Evolutionary conservation across 2,888 invertebrate genomes (phyloP).

Genomic region (Pherbina coryleti): DNA sequence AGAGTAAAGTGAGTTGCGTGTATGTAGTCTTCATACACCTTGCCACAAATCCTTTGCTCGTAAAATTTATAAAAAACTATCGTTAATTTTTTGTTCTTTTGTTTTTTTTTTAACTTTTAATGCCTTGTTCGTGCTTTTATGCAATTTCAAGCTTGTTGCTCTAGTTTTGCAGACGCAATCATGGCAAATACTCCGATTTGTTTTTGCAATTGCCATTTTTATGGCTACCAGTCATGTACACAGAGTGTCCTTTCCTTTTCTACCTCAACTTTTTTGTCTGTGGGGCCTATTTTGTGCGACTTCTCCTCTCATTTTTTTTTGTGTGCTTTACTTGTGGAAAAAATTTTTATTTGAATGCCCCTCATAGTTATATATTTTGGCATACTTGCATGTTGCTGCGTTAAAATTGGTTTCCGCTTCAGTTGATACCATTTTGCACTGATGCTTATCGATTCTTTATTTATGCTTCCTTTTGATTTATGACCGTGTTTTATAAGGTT

Average conservation of each 20-base stretch:
- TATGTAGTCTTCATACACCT: background rate
- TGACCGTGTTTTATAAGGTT: background rate
- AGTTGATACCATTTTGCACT: background rate
- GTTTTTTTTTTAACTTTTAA: background rate
- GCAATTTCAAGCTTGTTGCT: conserved; percentile 22
- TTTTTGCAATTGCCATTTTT: background rate
- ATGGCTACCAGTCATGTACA: background rate
- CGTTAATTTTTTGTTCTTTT: background rate
- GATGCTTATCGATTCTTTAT: too few species aligned
- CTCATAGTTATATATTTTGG: too few species aligned
- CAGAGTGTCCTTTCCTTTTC: background rate
- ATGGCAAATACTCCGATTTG: background rate
- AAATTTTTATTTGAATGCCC: background rate
- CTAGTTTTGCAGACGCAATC: background rate
- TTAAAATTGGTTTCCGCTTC: background rate
- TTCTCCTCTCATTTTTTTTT: background rate
- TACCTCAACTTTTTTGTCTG: background rate
- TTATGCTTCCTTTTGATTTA: background rate
- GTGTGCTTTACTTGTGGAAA: background rate
- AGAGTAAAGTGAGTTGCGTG: background rate
- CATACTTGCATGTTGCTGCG: too few species aligned
- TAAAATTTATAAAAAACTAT: background rate
- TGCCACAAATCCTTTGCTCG: background rate
- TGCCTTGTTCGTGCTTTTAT: conserved; percentile 13
- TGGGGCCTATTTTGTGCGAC: background rate